phyloP scores from a whole-genome alignment of 2,797 vertebrate genomes.

The Podarcis siculus region DNA sequence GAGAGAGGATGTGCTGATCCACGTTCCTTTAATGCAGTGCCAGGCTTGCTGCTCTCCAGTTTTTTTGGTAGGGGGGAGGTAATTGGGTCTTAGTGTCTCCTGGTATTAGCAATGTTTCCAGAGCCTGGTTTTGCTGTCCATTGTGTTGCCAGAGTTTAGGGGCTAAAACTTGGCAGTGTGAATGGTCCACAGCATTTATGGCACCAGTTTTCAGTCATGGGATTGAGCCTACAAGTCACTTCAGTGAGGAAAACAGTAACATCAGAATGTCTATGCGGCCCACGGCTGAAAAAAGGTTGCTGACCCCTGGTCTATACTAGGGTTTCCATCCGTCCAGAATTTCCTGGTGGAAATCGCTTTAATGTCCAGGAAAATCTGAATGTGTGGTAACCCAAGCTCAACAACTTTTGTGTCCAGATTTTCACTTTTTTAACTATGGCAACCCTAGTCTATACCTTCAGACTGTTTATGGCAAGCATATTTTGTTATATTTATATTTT shows the following conservation, averaged over 20 bases:
- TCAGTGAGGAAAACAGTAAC: neutral
- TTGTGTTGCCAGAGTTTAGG: neutral
- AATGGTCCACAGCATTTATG: neutral
- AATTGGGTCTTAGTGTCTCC: constrained; percentile 23
- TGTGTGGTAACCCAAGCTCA: too few relatives aligned
- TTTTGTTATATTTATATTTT: too few relatives aligned
- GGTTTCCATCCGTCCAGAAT: too few relatives aligned
- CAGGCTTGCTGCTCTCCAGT: neutral
- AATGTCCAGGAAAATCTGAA: too few relatives aligned
- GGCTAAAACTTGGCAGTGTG: neutral
- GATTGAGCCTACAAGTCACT: neutral
- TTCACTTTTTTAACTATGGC: too few relatives aligned
- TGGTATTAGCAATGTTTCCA: neutral
- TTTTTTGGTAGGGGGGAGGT: neutral
- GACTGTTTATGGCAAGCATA: neutral
- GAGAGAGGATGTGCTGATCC: neutral
- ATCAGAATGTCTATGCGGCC: too few relatives aligned
- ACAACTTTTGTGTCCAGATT: too few relatives aligned
- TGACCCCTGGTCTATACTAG: too few relatives aligned
- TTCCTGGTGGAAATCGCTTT: too few relatives aligned
- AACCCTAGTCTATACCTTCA: neutral
- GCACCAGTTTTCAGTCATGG: neutral
- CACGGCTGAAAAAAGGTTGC: too few relatives aligned
- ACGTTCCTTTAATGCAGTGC: neutral
- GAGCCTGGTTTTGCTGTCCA: neutral